phyloP scores from a whole-genome alignment of 2,888 invertebrate species.

The Agrochola litura region DNA sequence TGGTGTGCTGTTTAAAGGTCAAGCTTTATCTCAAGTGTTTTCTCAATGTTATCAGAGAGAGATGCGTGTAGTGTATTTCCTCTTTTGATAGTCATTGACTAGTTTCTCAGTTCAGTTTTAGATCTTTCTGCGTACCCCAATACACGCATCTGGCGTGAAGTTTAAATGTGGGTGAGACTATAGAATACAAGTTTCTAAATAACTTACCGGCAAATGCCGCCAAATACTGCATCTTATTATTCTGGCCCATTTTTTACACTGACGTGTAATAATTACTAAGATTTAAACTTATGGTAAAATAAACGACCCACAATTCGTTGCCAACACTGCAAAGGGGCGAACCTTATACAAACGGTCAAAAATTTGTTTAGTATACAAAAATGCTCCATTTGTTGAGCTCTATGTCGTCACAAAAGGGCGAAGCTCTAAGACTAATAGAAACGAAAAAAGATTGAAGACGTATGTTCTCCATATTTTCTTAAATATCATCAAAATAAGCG shows the following conservation, averaged over 20 bases:
- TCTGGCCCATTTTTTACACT: constrained; percentile 33
- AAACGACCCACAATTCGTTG: constrained; percentile 8
- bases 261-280: background rate
- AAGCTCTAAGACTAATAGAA: too few relatives aligned
- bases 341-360: too few relatives aligned
- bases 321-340: too few relatives aligned
- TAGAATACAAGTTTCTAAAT: constrained; percentile 30
- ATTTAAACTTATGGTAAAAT: constrained; percentile 12
- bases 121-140: background rate
- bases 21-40: constrained; percentile 30
- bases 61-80: background rate
- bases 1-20: background rate
- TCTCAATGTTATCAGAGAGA: constrained; percentile 20
- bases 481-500: too few relatives aligned
- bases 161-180: background rate
- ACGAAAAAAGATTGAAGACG: too few relatives aligned
- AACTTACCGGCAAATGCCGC: constrained; percentile 41
- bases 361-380: too few relatives aligned
- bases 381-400: too few relatives aligned
- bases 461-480: too few relatives aligned
- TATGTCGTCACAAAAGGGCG: too few relatives aligned
- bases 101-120: background rate
- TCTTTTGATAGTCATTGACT: background rate
- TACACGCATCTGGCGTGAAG: background rate
- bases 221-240: constrained; percentile 44